phyloP scores from a whole-genome alignment of 1,140 invertebrate species.

The Heliconius nattereri region DNA sequence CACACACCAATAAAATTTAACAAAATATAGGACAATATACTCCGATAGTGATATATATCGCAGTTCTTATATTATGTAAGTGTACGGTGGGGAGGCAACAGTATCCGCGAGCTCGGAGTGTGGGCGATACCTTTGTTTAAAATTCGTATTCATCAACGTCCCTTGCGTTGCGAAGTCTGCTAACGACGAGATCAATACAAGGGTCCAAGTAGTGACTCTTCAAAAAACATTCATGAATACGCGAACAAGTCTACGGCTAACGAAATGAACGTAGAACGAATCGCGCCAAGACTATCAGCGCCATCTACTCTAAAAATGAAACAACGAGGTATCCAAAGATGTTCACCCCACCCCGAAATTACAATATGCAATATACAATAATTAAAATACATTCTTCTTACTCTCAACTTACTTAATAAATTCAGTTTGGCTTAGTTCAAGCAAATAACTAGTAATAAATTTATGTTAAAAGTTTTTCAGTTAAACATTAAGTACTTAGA shows the following conservation, averaged over 20 bases:
- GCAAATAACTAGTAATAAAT: conserved; percentile 81
- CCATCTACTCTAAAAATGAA: conserved; percentile 46
- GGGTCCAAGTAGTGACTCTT: not conserved
- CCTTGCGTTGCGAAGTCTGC: not conserved
- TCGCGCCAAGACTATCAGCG: conserved; percentile 38
- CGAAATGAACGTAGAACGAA: conserved; percentile 38
- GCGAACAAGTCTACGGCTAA: conserved; percentile 39
- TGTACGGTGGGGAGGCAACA: conserved; percentile 73
- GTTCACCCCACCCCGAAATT: conserved; percentile 50
- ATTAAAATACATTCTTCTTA: conserved; percentile 81
- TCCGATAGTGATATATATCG: conserved; percentile 74
- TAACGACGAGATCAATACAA: not conserved
- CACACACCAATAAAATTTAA: conserved; percentile 77
- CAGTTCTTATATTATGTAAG: conserved; percentile 67
- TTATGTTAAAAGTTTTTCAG: conserved; percentile 78
- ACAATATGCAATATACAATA: conserved; percentile 76
- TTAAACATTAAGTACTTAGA: conserved; percentile 80
- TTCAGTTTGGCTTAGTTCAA: conserved; percentile 81
- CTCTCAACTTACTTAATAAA: conserved; percentile 81
- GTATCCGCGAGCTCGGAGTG: conserved; percentile 54
- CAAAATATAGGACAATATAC: conserved; percentile 79
- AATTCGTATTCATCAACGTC: conserved; percentile 6
- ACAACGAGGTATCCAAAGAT: conserved; percentile 50
- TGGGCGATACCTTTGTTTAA: conserved; percentile 43
- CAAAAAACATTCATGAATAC: conserved; percentile 8